These are phyloP conservation scores for Malaclemys terrapin DNA, from an alignment of 2,113 vertebrate species.

Conservation along the genomic window DNA sequence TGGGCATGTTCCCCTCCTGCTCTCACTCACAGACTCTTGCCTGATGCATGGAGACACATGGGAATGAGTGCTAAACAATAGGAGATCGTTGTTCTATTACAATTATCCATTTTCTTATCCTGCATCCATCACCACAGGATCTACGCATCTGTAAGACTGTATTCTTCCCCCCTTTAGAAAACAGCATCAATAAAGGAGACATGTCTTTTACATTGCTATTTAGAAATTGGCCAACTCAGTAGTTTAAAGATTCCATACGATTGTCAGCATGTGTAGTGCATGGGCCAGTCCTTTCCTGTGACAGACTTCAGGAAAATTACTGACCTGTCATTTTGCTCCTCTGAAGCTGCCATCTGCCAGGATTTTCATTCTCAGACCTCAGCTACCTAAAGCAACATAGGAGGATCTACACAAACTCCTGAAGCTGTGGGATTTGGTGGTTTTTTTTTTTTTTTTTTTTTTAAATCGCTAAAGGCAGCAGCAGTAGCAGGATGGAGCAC, in stretches of 20 bases:
- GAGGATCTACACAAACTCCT: not conserved
- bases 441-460: too few species aligned
- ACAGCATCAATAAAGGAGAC: not conserved
- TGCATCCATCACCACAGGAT: not conserved
- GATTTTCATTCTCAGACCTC: not conserved
- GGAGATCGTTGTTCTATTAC: not conserved
- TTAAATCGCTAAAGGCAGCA: not conserved
- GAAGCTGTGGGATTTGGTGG: not conserved
- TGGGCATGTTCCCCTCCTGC: not conserved
- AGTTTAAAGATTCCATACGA: not conserved
- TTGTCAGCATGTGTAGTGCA: not conserved
- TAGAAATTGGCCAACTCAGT: not conserved
- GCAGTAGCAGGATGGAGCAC: not conserved
- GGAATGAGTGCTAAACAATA: not conserved
- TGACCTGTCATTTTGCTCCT: not conserved
- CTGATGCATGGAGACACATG: not conserved
- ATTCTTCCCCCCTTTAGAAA: not conserved
- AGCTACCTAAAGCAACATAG: not conserved
- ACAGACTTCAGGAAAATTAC: not conserved
- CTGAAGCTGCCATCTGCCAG: not conserved
- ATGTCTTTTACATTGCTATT: not conserved
- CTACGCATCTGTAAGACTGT: not conserved
- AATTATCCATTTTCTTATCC: accelerated
- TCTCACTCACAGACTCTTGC: not conserved
- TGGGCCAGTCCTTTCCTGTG: not conserved